Conservation (phyloP, 2,797 vertebrate genomes). For the Liasis olivaceus region DNA sequence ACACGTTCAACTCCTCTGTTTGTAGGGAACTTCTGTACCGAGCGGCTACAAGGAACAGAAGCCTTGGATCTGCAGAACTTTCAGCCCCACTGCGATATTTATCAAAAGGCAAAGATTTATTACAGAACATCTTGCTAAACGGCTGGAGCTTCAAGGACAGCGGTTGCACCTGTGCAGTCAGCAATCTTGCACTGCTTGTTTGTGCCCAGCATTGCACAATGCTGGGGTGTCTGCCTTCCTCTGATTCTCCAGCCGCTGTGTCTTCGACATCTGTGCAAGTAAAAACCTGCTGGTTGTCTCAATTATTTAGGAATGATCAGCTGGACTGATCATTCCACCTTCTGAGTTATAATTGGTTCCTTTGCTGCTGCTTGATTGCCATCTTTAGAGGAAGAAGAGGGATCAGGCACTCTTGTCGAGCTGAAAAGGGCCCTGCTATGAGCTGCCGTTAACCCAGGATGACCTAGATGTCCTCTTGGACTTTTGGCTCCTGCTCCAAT, state of each 20-base stretch:
- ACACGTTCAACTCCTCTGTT: not conserved
- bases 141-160: not conserved
- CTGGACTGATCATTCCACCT: not conserved
- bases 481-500: no score
- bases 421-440: no score
- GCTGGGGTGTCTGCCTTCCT: not conserved
- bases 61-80: conserved; percentile 14
- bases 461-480: no score
- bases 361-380: not conserved
- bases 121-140: not conserved
- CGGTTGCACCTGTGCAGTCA: not conserved
- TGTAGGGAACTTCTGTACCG: not conserved
- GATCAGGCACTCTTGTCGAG: not conserved
- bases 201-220: not conserved
- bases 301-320: not conserved
- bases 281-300: not conserved
- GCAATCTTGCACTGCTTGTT: not conserved
- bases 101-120: conserved; percentile 34
- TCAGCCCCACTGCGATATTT: conserved; percentile 45
- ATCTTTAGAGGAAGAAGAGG: not conserved
- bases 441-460: no score
- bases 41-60: conserved; percentile 10
- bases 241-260: not conserved
- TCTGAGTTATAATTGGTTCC: not conserved
- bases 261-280: not conserved